Evolutionary conservation across 2,888 invertebrate species (phyloP), one percentile per base, ranked within the genome.

Genomic region (Druceiella hillmani): DNA sequence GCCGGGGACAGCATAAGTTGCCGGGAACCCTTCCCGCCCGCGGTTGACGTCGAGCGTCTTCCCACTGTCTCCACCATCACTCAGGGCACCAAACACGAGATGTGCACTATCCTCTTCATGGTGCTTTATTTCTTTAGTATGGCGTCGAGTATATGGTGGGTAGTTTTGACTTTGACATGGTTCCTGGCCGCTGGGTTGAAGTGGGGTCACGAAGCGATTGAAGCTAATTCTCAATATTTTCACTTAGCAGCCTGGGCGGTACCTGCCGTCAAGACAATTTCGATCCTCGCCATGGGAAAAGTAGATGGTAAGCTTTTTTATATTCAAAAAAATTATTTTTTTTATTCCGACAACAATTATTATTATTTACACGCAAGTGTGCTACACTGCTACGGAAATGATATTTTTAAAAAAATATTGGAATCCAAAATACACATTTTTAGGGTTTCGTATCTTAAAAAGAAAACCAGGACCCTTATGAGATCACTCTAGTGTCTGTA

Each of bases 141-240:
- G 91, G 92, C 94, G 15, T 91, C 91, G 29, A 91, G 89, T 58
- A 90, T 95, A 55, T 95, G 97, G 95, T 97, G 95, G 95, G 93
- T 95, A 35, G 83, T 95, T 52, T 70, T 97, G 55, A 93, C 95
- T 11, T 75, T 97, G 46, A 94, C 95, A 37, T 97, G 95, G 95
- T 95, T 94, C 66, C 70, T 97, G 55, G 92, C 94, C 26, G 94
- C 95, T 43, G 94, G 94, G 17, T 76, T 95, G 40, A 95, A 95
- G 68, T 97, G 95, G 95, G 94, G 94, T 28, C 93, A 94, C 64
- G 97, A 97, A 74, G 95, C 95, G 22, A 95, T 97, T 56, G 94
- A 94, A 70, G 90, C 92, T 36, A 91, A 95, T 66, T 93, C 94
- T 7, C 92, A 94, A 65, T 92, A 94, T 64, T 97, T 97, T 64